Evolutionary conservation across 2,797 vertebrate genomes (phyloP).

Genomic region (Pagetopsis macropterus): DNA sequence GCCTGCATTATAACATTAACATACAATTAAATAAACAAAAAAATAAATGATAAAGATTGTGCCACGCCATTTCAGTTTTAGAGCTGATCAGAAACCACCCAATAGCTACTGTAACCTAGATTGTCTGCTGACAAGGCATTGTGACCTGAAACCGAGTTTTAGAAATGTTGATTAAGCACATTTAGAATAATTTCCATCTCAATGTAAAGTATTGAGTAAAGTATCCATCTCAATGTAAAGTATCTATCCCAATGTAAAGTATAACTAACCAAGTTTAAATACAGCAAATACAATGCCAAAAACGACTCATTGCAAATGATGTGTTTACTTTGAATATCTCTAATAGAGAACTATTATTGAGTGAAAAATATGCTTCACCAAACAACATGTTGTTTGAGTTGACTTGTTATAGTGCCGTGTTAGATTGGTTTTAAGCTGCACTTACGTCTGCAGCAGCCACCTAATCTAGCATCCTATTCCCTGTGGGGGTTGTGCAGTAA

Average conservation of each 20-base stretch:
- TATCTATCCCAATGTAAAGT: background rate
- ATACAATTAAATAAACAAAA: background rate
- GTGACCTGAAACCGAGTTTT: background rate
- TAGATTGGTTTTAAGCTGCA: constrained; percentile 71
- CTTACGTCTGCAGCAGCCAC: constrained; percentile 79
- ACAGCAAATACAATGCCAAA: background rate
- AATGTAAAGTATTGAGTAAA: background rate
- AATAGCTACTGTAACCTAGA: too few relatives aligned
- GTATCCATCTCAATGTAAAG: too few relatives aligned
- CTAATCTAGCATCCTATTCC: constrained; percentile 76
- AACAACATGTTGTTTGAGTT: constrained; percentile 11
- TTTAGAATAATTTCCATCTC: background rate
- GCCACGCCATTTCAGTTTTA: background rate
- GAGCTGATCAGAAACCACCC: background rate
- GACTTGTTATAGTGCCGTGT: constrained; percentile 34
- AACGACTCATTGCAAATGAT: background rate
- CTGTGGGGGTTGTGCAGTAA: constrained; percentile 76
- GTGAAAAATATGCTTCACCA: background rate
- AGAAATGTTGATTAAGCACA: background rate
- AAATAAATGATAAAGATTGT: background rate
- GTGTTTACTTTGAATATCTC: background rate
- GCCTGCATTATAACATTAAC: background rate
- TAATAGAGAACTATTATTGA: background rate
- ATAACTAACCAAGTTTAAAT: background rate
- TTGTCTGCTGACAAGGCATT: background rate